Percentiles rank a stretch among this genome's conserved stretches.
Conservation (phyloP, 1,140 invertebrate genomes). For the Sycobia sp. region DNA sequence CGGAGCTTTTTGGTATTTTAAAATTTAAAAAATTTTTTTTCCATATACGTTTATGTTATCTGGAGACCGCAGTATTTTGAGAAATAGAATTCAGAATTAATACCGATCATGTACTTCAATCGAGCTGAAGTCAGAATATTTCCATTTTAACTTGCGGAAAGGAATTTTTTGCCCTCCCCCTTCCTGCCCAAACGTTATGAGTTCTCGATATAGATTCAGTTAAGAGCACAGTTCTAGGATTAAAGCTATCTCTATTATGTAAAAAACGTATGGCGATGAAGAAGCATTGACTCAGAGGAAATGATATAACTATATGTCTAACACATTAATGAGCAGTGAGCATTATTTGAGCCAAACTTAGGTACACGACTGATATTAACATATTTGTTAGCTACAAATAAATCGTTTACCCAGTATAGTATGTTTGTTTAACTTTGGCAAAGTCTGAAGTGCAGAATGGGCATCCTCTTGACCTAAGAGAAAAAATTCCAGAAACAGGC, state of each 20-base stretch:
- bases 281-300: constrained; percentile 19
- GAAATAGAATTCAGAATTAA: no score
- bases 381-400: constrained; percentile 34
- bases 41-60: no score
- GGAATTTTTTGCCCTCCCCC: no score
- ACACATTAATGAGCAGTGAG: constrained; percentile 22
- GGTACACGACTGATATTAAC: constrained; percentile 28
- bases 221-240: constrained; percentile 1
- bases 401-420: constrained; percentile 36
- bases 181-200: no score
- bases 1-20: background rate
- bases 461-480: constrained; percentile 36
- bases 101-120: no score
- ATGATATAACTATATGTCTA: constrained; percentile 21
- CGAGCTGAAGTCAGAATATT: no score
- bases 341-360: constrained; percentile 33
- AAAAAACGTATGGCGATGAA: constrained; percentile 21
- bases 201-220: background rate
- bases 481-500: constrained; percentile 35
- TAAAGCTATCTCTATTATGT: background rate
- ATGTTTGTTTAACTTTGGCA: constrained; percentile 35
- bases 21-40: no score
- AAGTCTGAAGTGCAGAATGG: constrained; percentile 35
- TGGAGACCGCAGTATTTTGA: no score
- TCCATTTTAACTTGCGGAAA: no score